Evolutionary conservation across 2,888 invertebrate genomes (phyloP), one percentile per base, ranked within the genome.

Genomic region (Cartodere bifasciata): DNA sequence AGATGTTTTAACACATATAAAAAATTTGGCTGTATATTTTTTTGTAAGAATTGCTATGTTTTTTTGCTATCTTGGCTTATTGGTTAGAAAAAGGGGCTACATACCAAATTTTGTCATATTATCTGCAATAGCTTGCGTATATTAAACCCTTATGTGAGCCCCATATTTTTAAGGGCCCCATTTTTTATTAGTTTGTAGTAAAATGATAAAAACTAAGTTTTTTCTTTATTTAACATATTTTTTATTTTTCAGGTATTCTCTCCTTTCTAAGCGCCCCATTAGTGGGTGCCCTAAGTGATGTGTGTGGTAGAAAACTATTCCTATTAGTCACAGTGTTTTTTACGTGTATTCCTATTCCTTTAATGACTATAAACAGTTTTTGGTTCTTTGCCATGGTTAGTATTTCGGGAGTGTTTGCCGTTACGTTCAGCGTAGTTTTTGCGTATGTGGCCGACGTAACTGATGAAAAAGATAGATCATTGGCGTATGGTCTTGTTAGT

Each of bases 391-490:
- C 95, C 36, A 87, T 97, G 83, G 90, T 97, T 65, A 92, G 92
- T 56, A 88, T 98, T 60, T 94, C 92, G 47, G 98, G 98, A 38
- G 84, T 97, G 45, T 98, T 98, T 65, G 91, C 97, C 32, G 98
- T 98, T 42, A 98, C 98, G 28, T 98, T 98, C 67, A 94, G 94
- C 47, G 95, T 98, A 33, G 95, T 98, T 34, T 94, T 98, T 66
- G 98, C 98, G 28, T 99, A 98, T 65, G 98, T 98, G 41, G 97
- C 98, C 22, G 98, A 98, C 65, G 92, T 99, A 31, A 99, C 98
- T 16, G 90, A 92, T 47, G 91, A 95, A 53, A 85, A 84, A 52
- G 92, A 95, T 60, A 72, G 97, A 35, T 91, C 90, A 46, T 74
- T 85, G 40, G 94, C 95, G 5, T 97, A 97, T 62, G 95, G 95